Base-by-base conservation (phyloP, 2,113 vertebrate species). In the Canis aureus region DNA sequence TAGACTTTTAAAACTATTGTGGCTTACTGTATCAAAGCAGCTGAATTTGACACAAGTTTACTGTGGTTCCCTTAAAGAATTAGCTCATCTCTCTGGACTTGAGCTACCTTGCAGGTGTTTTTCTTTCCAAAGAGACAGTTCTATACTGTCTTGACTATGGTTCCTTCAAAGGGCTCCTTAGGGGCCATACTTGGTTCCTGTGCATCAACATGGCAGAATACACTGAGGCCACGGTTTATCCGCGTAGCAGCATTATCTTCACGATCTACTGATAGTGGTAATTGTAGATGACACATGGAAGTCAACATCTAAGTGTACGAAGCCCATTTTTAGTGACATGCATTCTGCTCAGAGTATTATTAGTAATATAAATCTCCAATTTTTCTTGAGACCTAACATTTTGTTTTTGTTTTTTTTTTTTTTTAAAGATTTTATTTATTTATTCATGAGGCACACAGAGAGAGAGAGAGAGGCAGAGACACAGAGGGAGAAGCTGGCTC, bases 351-450 rank as follows among this genome's bases (percentile, higher is more conserved):
- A 76, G 32, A 51, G n/a, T 79, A 10, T 12, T 89, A 10, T 86
- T 53, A n/a, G 43, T 97, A 76, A 64, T 35, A 23, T 79, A 73
- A 60, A 27, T 87, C 27, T 87, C 51, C 3, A 49, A 29, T 90
- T 80, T 87, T 96, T 83, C n/a, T 55, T 49, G 55, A 59, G 38
- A 67, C 9, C 10, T 94, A 76, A 59, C 35, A 69, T 89, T 97
- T 91, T 90, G 22, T 43, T 43, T 43, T 43, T 43, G 5, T 43
- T 5, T 43, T 43, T 43, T 5, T 43, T 43, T 43, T 43, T 5
- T 43, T 43, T 43, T 43, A 5, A 43, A 43, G 43, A 43, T 43
- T 43, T 43, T 43, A 43, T 43, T 43, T 43, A 43, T 43, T 43
- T 43, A 43, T 43, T 43, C 43, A 43, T 43, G 43, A 43, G 43